Evolutionary conservation across 2,113 vertebrate species (phyloP).

Genomic region (Ceratotherium simum): DNA sequence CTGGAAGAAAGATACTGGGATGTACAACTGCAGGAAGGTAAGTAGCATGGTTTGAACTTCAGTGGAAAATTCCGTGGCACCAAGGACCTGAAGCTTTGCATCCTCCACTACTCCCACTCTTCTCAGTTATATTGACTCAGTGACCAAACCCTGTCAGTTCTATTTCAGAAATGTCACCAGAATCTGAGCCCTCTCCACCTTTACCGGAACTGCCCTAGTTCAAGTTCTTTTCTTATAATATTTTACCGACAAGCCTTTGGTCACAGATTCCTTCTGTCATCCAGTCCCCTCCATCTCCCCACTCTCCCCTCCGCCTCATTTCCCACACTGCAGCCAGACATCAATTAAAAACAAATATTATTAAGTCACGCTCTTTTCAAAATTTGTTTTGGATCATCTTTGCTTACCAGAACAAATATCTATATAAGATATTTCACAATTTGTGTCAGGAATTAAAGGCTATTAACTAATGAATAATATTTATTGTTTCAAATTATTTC

Average conservation of each 20-base stretch:
- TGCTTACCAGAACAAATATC: not conserved
- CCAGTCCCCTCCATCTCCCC: fast-evolving
- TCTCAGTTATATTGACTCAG: not conserved
- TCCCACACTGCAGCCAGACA: not conserved
- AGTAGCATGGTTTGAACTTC: not conserved
- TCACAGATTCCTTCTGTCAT: not conserved
- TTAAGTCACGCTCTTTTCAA: not conserved
- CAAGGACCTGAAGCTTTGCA: not conserved
- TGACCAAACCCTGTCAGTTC: not conserved
- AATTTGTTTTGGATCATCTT: not conserved
- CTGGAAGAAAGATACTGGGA: not conserved
- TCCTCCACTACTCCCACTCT: not conserved
- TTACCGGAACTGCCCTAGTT: not conserved
- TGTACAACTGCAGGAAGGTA: not conserved
- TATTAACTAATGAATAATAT: not conserved
- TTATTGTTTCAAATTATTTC: not conserved
- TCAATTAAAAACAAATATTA: not conserved
- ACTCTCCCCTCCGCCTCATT: not conserved
- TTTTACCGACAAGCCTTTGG: not conserved
- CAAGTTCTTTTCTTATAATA: not conserved
- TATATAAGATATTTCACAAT: not conserved
- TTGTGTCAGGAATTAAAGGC: not conserved
- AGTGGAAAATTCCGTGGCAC: not conserved
- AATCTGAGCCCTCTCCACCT: not conserved
- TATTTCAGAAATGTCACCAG: not conserved